Evolutionary conservation across 1,140 invertebrate species (phyloP).

Genomic region (Scaptodrosophila lebanonensis): DNA sequence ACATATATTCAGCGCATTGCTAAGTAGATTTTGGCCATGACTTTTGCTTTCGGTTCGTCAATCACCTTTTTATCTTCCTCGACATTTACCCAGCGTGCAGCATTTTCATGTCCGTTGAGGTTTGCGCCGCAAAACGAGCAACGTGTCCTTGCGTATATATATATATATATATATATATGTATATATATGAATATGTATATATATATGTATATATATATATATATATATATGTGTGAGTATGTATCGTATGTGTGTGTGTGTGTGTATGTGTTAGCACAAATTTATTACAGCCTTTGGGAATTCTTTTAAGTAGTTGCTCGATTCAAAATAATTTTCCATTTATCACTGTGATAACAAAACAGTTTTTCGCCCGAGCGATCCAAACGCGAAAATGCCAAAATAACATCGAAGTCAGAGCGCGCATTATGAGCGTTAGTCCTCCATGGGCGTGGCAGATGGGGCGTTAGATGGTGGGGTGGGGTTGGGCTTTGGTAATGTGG

Average conservation of each 20-base stretch:
- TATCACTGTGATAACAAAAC: constrained; percentile 75
- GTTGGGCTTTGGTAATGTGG: too few species aligned
- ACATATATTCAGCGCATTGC: constrained; percentile 60
- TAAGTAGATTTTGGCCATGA: constrained; percentile 65
- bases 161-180: not conserved
- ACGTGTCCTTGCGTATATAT: constrained; percentile 39
- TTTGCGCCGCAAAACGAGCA: constrained; percentile 43
- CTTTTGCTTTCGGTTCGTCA: constrained; percentile 72
- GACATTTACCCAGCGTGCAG: constrained; percentile 58
- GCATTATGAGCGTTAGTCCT: constrained; percentile 48
- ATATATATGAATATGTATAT: constrained; percentile 12
- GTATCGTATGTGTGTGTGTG: constrained; percentile 5
- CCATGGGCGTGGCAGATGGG: constrained; percentile 6
- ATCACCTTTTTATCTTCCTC: constrained; percentile 69
- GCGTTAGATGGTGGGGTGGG: constrained; percentile 28
- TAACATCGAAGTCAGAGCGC: constrained; percentile 43
- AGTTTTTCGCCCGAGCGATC: constrained; percentile 42
- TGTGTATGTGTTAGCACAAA: constrained; percentile 44
- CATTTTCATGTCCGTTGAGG: constrained; percentile 18
- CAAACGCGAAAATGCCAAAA: constrained; percentile 68
- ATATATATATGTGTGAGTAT: constrained; percentile 11
- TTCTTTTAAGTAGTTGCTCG: constrained; percentile 76
- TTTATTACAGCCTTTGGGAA: constrained; percentile 75
- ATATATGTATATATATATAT: constrained; percentile 12
- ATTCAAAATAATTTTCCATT: constrained; percentile 76